Evolutionary conservation across 1,140 invertebrate species (phyloP).

Genomic region (Neomicropteryx cornuta): DNA sequence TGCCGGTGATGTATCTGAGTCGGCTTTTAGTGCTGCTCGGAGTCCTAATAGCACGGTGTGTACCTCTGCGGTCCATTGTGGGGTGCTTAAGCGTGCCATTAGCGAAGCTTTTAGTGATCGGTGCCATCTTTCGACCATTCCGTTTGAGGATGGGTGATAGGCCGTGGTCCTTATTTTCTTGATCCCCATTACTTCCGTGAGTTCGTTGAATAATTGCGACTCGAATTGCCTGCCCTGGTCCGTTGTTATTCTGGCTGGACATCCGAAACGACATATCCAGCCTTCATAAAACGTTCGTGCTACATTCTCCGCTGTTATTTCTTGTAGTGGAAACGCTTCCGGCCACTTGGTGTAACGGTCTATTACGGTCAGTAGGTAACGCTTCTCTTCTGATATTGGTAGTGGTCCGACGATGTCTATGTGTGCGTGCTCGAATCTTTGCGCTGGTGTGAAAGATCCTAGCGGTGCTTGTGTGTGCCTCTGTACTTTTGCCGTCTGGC

Average conservation of each 20-base stretch:
- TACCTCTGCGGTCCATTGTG: conserved; percentile 10
- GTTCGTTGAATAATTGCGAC: conserved; percentile 11
- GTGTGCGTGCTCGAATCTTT: conserved; percentile 18
- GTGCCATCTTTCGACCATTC: conserved; percentile 26
- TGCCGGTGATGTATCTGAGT: conserved; percentile 15
- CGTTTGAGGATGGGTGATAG: conserved; percentile 26
- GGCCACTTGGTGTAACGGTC: conserved; percentile 23
- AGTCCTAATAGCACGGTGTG: conserved; percentile 13
- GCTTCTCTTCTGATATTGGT: conserved; percentile 10
- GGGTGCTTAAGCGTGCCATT: conserved; percentile 9
- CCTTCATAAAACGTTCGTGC: conserved; percentile 12
- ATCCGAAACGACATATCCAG: conserved; percentile 22
- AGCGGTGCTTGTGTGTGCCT: conserved; percentile 17
- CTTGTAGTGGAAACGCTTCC: conserved; percentile 17
- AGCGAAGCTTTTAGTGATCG: conserved; percentile 22
- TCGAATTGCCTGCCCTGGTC: conserved; percentile 25
- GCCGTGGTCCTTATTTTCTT: conserved; percentile 15
- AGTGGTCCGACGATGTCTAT: conserved; percentile 26
- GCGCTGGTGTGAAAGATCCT: conserved; percentile 12
- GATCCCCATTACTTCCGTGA: conserved; percentile 12
- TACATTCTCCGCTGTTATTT: conserved; percentile 19
- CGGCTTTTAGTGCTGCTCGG: conserved; percentile 13
- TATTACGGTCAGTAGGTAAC: conserved; percentile 19
- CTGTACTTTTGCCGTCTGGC: conserved; percentile 19
- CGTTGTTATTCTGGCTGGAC: conserved; percentile 18